Evolutionary conservation across 2,797 vertebrate species (phyloP), one percentile per base, ranked within the genome.

Genomic region (Nothura maculosa): DNA sequence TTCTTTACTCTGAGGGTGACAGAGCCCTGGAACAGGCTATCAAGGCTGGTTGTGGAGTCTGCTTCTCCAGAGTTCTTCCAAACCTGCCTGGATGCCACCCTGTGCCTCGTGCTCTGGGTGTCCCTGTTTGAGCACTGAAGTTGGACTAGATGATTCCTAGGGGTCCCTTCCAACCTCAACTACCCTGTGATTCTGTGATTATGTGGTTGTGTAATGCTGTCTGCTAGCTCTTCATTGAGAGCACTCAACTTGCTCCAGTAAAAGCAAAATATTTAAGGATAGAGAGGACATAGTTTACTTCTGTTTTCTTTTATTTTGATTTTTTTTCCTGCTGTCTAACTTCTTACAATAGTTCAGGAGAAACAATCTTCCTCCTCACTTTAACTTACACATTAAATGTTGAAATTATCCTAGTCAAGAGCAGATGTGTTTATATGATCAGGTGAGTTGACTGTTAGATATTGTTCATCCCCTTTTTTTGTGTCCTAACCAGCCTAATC

Each of bases 401-500:
- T 50, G 42, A 60, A 78, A 21, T 74, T 64, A 42, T 42, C 52
- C 15, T 79, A 2, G 0, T 86, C 52, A 66, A 60, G 76, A 82
- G 57, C 1, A 1, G 43, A 38, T 75, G 38, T 27, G 15, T 77
- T 93, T 86, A 9, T 27, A 38, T 54, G 66, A 55, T 50, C n/a
- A 4, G 3, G 8, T 63, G 57, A 54, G 28, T 8, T 60, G 60
- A 43, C 25, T 68, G 45, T 54, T 92, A 78, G 74, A 73, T 55
- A 30, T 50, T 66, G 30, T 57, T 95, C n/a, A 14, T 61, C 78
- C 48, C 72, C 69, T 4, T 66, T 69, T 80, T 66, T 69, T 80
- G 82, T 57, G 81, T 78, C 77, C 80, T 67, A 83, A 42, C 16
- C 27, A 32, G 24, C 20, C 47, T 90, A 82, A 96, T 92, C 82